Base-by-base conservation (phyloP, 2,113 vertebrate species). In the Grus americana region DNA sequence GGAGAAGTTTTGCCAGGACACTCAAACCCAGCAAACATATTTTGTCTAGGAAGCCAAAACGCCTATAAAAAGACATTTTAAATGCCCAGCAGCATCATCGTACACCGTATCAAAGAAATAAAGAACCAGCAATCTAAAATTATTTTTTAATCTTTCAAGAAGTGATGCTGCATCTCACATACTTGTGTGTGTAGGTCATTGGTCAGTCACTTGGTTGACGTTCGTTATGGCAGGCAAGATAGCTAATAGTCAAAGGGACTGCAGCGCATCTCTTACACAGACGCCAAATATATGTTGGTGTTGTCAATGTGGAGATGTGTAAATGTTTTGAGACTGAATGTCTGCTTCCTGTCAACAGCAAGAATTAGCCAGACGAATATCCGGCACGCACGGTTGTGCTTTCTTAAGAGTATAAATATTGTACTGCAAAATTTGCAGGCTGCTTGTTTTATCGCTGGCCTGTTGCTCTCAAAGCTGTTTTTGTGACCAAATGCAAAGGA, bases 261-360 rank as follows among this genome's bases (percentile, higher is more conserved):
- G 73, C 79, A 65, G 76, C 0, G 7, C 72, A 36, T 70, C 86
- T 70, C 85, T 76, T 36, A 8, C 3, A 0, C 72, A 74, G 75
- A 46, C 0, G 9, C 76, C 83, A 92, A 93, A 61, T 61, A 29
- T 52, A 71, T 58, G 74, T 90, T 93, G 75, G 49, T 93, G 86
- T 38, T 97, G 89, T 93, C 88, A 95, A 42, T 85, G 86, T 5
- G 1, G 91, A 92, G 89, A 86, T 29, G 32, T 82, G 73, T 75
- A 95, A 95, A 97, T 87, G 80, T 95, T 97, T 96, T 89, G 89
- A 97, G 83, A 83, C 34, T 72, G 74, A 85, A 87, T 82, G 88
- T 82, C 80, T 94, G 95, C 93, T 93, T 95, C 87, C 76, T 92
- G 89, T 97, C 95, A 97, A 87, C 92, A 94, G 83, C 36, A 91